These are phyloP conservation scores for Sebastes nivosus DNA, from an alignment of 2,797 vertebrate genomes.

Conservation along the genomic window DNA sequence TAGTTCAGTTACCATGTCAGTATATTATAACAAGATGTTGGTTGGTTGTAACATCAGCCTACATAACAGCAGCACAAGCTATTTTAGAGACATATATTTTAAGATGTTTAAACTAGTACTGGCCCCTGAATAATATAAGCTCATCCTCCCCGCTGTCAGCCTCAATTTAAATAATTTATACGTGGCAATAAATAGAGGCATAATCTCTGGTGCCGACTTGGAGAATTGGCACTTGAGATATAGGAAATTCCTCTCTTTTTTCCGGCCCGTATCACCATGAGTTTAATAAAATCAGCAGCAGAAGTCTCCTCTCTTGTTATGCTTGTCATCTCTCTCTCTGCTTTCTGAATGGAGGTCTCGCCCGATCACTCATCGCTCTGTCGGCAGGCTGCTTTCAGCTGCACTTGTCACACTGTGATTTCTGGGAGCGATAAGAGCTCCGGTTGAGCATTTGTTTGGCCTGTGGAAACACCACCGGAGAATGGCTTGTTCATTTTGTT, in stretches of 20 bases:
- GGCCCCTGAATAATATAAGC: constrained; percentile 73
- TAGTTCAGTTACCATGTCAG: not conserved
- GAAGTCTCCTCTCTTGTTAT: constrained; percentile 53
- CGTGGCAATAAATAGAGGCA: constrained; percentile 63
- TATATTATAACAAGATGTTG: constrained; percentile 10
- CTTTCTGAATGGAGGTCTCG: constrained; percentile 41
- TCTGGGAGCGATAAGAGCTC: constrained; percentile 65
- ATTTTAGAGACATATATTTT: constrained; percentile 51
- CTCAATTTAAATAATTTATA: constrained; percentile 76
- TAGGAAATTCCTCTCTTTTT: constrained; percentile 53
- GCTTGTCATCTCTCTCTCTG: constrained; percentile 52
- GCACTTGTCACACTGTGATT: constrained; percentile 72
- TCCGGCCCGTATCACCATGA: constrained; percentile 19
- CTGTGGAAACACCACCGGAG: constrained; percentile 36
- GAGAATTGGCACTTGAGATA: constrained; percentile 61
- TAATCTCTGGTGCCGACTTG: constrained; percentile 54
- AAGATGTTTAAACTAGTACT: constrained; percentile 43
- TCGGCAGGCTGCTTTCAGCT: constrained; percentile 52
- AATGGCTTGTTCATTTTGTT: constrained; percentile 39
- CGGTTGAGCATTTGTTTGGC: constrained; percentile 70
- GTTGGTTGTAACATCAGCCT: constrained; percentile 32
- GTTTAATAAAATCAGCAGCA: constrained; percentile 67
- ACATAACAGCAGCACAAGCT: constrained; percentile 28
- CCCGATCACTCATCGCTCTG: constrained; percentile 60
- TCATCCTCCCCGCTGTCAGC: constrained; percentile 61